Evolutionary conservation across 1,140 invertebrate genomes (phyloP), one percentile per base, ranked within the genome.

Genomic region (Papilio dardanus): DNA sequence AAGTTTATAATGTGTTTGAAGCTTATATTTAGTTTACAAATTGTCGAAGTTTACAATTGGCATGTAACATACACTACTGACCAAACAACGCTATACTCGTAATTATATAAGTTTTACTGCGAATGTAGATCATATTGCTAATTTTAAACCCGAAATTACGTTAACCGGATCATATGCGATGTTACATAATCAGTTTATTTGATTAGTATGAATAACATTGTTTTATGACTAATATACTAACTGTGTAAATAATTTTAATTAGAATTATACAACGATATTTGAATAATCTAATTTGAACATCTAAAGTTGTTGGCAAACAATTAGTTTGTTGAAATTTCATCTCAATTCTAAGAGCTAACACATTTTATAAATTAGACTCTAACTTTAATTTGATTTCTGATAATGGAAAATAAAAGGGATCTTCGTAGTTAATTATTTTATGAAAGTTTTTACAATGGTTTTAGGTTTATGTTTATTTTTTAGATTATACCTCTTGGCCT

Each of bases 131-230:
- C 19, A 28, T 54, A 12, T 54, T 54, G 21, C 50, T 24, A 54
- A 28, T 54, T 54, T 28, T 54, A 54, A 54, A 54, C 21, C 50
- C 50, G 19, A 54, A 54, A 54, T 54, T 24, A 8, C 50, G 50
- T 24, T 12, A 46, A 46, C 42, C n/a, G 8, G 3, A 12, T 24
- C 24, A 24, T 10, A 8, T 24, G 50, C 50, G 50, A 24, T 54
- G 19, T 3, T 24, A 54, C 6, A 54, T 54, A 54, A 54, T 54
- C 21, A 54, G 50, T 16, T 54, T 54, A 54, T 54, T 54, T 54
- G 21, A 14, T 54, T 24, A 24, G 8, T 54, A 3, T 28, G 0
- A 54, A 54, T 21, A 54, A 54, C 19, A 21, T 54, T 54, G 50
- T 54, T 21, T 54, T 24, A 54, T 24, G 21, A 16, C 14, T 54